These are phyloP conservation scores for Chunga burmeisteri DNA, from an alignment of 2,113 vertebrate genomes.

Conservation along the genomic window DNA sequence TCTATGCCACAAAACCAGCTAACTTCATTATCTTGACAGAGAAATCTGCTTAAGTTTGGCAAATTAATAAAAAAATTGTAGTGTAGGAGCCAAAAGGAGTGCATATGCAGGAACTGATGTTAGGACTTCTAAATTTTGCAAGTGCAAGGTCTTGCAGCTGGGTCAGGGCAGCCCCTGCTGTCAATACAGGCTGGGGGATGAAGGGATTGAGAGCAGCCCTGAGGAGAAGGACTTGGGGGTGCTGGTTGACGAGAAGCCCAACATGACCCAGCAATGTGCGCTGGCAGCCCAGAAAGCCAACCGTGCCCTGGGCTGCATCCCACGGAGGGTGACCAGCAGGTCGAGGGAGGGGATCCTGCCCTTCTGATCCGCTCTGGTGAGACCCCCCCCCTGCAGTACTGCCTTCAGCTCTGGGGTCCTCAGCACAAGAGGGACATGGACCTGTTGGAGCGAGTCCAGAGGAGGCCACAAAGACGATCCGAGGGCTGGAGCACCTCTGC, in stretches of 20 bases:
- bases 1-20: background rate
- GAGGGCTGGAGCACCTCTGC: background rate
- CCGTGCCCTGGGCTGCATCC: background rate
- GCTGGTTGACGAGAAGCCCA: background rate
- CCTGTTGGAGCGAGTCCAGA: fast-evolving
- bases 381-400: background rate
- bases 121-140: background rate
- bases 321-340: background rate
- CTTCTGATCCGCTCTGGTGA: background rate
- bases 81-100: background rate
- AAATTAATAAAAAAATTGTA: background rate
- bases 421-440: background rate
- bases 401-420: background rate
- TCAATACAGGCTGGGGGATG: background rate
- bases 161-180: background rate
- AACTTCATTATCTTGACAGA: background rate
- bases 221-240: background rate
- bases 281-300: background rate
- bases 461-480: background rate
- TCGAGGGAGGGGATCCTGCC: background rate
- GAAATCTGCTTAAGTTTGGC: background rate
- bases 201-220: background rate
- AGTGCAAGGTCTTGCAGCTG: background rate
- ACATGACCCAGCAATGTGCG: fast-evolving
- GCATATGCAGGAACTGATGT: background rate